phyloP scores from a whole-genome alignment of 2,797 vertebrate species.

The Sarcophilus harrisii region DNA sequence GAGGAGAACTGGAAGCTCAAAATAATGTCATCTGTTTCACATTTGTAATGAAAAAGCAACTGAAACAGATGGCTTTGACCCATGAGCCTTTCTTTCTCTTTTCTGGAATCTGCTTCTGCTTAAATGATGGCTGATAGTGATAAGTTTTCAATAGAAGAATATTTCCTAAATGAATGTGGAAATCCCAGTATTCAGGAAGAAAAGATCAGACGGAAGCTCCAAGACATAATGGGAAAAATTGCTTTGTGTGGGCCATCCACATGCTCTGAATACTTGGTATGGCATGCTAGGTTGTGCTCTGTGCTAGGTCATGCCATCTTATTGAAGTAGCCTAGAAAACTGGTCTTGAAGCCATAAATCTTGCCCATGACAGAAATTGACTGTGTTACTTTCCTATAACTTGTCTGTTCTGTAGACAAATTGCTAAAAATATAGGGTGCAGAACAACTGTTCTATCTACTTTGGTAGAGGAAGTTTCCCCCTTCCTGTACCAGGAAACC shows the following conservation, averaged over 20 bases:
- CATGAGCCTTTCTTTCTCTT: neutral
- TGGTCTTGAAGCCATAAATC: neutral
- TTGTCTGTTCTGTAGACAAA: neutral
- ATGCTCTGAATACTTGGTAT: neutral
- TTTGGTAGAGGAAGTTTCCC: neutral
- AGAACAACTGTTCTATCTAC: neutral
- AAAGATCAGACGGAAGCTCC: neutral
- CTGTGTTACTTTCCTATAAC: neutral
- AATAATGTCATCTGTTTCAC: conserved; percentile 62
- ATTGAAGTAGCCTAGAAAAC: neutral
- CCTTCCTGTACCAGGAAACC: neutral
- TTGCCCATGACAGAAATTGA: neutral
- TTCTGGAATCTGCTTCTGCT: conserved; percentile 77
- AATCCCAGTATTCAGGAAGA: conserved; percentile 27
- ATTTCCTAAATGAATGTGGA: conserved; percentile 58
- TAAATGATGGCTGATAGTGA: conserved; percentile 59
- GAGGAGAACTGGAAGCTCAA: conserved; percentile 36
- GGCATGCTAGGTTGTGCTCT: neutral
- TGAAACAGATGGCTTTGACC: neutral
- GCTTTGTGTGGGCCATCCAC: rapidly evolving
- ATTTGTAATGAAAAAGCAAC: conserved; percentile 65
- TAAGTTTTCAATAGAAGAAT: conserved; percentile 61
- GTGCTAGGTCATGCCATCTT: neutral
- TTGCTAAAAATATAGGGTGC: neutral
- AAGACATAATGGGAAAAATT: rapidly evolving